Evolutionary conservation across 2,888 invertebrate species (phyloP), one percentile per base, ranked within the genome.

Genomic region (Sesia bembeciformis): DNA sequence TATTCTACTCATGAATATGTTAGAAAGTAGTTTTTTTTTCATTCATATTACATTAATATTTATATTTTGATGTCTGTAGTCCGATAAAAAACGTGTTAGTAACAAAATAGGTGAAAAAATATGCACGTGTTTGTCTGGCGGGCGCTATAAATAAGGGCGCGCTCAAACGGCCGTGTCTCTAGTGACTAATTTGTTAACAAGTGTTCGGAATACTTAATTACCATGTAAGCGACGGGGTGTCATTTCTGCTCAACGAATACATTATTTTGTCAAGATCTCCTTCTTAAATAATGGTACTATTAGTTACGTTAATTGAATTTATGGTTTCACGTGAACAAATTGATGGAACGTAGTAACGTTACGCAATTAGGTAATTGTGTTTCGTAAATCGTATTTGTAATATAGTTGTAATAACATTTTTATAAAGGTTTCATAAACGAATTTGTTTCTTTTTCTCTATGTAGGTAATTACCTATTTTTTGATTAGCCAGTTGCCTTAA

Each of bases 121-220:
- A 49, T 46, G 40, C 50, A 52, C 41, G 38, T 40, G 51, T 40
- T 53, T 8, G 53, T 53, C 51, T 46, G 40, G n/a, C 60, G 54
- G 59, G 57, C 57, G 68, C 69, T 73, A 79, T 81, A 79, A 81
- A 81, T 83, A 78, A 82, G 73, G 77, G 72, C 65, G 66, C 68
- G 66, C 64, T 62, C 72, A 79, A 79, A 81, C 74, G 64, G 60
- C 58, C 58, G 58, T 59, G 70, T 81, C 74, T 76, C 72, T 62
- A 62, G 74, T 79, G 82, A 82, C 76, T 84, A 84, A 87, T 89
- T 84, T 73, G 83, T 84, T 83, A 84, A 84, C 86, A 84, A 86
- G 82, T 81, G 83, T 81, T 78, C 72, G 76, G 74, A 77, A 77
- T 76, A 78, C 74, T 79, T 84, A 81, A 84, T 85, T 84, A 81